These are phyloP conservation scores for Euzetes globulus DNA, from an alignment of 2,888 invertebrate species.

Conservation along the genomic window DNA sequence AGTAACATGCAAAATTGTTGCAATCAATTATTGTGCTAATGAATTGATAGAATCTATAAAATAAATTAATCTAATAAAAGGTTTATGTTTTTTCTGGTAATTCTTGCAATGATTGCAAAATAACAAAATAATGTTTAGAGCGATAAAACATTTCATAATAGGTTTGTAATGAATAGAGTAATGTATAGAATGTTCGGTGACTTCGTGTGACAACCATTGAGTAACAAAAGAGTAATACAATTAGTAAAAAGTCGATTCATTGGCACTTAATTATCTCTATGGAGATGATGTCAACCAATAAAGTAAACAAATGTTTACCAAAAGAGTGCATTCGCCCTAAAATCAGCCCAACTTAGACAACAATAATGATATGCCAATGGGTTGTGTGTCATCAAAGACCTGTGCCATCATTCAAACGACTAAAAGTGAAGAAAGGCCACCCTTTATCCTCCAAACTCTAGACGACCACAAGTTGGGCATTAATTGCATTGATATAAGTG, in stretches of 20 bases:
- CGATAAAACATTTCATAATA: no score
- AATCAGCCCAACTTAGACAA: not conserved
- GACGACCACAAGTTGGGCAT: constrained; percentile 49
- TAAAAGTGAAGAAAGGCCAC: not conserved
- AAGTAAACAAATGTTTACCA: not conserved
- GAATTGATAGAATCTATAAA: no score
- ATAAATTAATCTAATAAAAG: no score
- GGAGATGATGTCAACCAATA: not conserved
- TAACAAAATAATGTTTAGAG: no score
- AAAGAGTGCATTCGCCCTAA: not conserved
- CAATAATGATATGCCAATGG: constrained; percentile 16
- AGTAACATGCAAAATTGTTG: no score
- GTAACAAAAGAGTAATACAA: no score
- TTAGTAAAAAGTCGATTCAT: not conserved
- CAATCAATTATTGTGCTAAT: no score
- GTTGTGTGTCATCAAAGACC: constrained; percentile 20
- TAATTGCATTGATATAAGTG: constrained; percentile 52
- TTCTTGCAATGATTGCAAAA: no score
- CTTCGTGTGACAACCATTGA: no score
- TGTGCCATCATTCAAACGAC: not conserved
- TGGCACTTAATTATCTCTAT: constrained; percentile 23
- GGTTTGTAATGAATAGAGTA: no score
- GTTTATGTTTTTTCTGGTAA: no score
- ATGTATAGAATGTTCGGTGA: no score
- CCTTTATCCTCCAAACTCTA: constrained; percentile 41